Evolutionary conservation across 2,113 vertebrate species (phyloP).

Genomic region (Nibea albiflora): DNA sequence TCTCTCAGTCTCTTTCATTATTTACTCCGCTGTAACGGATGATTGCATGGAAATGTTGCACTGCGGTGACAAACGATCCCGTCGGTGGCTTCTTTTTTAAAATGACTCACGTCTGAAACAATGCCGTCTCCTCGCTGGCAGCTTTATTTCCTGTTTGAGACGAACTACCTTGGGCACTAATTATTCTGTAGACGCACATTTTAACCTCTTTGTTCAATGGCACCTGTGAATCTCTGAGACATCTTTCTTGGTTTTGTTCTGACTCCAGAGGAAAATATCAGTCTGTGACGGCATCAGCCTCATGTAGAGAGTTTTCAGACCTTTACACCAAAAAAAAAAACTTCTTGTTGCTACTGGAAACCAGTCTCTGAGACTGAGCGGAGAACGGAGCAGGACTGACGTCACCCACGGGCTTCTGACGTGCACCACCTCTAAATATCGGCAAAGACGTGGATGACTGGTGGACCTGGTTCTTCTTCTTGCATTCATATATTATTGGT

Average conservation of each 20-base stretch:
- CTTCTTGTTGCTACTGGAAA: too few species aligned
- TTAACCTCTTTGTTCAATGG: neutral
- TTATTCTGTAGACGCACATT: neutral
- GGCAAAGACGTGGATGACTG: too few species aligned
- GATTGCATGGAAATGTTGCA: constrained; percentile 9
- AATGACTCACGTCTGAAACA: constrained; percentile 5
- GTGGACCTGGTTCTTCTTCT: too few species aligned
- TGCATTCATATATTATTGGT: neutral
- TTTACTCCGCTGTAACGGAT: constrained; percentile 8
- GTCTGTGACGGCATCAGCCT: too few species aligned
- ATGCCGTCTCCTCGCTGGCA: neutral
- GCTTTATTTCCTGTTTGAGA: neutral
- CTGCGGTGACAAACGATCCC: constrained; percentile 5
- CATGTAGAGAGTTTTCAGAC: too few species aligned
- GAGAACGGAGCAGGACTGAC: too few species aligned
- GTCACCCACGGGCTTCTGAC: too few species aligned
- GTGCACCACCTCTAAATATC: too few species aligned
- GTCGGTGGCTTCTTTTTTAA: neutral
- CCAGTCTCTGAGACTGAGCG: too few species aligned
- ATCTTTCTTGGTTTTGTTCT: too few species aligned
- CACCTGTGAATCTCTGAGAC: neutral
- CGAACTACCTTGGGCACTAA: neutral
- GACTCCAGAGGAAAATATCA: too few species aligned
- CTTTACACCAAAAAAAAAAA: too few species aligned
- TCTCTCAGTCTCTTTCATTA: neutral